phyloP scores from a whole-genome alignment of 2,797 vertebrate species.

The Fistularia commersonii region DNA sequence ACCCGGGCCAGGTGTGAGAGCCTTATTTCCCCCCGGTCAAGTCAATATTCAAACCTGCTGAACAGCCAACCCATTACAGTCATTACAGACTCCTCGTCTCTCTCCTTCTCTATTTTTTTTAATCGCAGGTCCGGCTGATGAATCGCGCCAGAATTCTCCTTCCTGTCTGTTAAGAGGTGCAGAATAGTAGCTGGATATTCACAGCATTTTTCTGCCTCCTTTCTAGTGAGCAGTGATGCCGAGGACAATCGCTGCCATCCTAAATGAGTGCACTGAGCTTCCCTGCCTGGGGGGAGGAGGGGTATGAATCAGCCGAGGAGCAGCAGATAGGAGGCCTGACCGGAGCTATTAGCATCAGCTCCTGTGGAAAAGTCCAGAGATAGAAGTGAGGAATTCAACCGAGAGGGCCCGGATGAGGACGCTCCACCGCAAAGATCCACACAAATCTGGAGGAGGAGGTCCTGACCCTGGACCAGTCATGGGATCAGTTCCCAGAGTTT shows the following conservation, averaged over 20 bases:
- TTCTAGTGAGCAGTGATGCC: conserved; percentile 21
- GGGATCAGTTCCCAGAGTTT: too few species aligned
- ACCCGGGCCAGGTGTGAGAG: conserved; percentile 28
- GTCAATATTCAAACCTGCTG: conserved; percentile 25
- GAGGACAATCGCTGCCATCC: conserved; percentile 38
- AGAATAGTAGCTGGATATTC: conserved; percentile 18
- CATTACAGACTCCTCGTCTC: too few species aligned
- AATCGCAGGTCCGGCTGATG: too few species aligned
- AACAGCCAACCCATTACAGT: neutral
- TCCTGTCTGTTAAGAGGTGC: conserved; percentile 32
- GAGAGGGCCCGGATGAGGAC: conserved; percentile 22
- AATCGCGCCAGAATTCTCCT: conserved; percentile 12
- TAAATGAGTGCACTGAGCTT: conserved; percentile 41
- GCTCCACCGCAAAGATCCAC: conserved; percentile 34
- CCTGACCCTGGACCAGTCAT: too few species aligned
- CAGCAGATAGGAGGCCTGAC: conserved; percentile 54
- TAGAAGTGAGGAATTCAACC: conserved; percentile 59
- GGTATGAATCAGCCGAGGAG: conserved; percentile 40
- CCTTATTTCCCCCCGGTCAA: conserved; percentile 45
- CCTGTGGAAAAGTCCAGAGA: conserved; percentile 34
- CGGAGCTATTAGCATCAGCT: conserved; percentile 51
- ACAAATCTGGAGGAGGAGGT: neutral
- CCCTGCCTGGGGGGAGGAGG: conserved; percentile 26
- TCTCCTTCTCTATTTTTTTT: too few species aligned
- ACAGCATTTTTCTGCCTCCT: conserved; percentile 27